Percentiles rank a stretch among this genome's conserved stretches.
Evolutionary conservation across 2,888 invertebrate species (phyloP).

Genomic region (Scaptomyza cyrtandrae): DNA sequence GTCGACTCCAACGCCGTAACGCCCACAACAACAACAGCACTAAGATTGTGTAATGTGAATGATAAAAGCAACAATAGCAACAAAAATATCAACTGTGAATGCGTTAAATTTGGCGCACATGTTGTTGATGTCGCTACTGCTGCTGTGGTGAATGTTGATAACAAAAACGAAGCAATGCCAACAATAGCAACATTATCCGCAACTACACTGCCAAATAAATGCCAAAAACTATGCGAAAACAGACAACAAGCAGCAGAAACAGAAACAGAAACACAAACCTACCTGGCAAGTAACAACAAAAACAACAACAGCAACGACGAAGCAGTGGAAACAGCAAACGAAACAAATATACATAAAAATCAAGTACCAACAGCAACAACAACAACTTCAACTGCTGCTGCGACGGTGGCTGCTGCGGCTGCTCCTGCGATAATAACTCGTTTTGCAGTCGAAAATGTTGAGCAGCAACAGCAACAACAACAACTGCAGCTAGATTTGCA

Average conservation of each 20-base stretch:
- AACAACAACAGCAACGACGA: conserved; percentile 47
- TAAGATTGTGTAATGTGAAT: conserved; percentile 72
- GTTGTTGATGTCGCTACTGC: conserved; percentile 29
- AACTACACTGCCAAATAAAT: conserved; percentile 63
- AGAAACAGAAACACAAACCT: conserved; percentile 69
- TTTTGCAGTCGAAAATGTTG: conserved; percentile 76
- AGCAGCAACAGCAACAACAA: conserved; percentile 57
- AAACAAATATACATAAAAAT: conserved; percentile 78
- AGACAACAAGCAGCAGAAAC: conserved; percentile 48
- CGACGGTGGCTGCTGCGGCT: conserved; percentile 25
- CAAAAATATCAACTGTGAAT: conserved; percentile 43
- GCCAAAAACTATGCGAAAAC: conserved; percentile 77
- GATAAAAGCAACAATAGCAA: conserved; percentile 64
- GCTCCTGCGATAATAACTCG: conserved; percentile 79
- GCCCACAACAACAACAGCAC: conserved; percentile 67
- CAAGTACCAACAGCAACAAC: conserved; percentile 70
- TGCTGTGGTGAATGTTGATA: conserved; percentile 40
- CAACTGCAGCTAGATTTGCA: conserved; percentile 38
- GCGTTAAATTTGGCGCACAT: conserved; percentile 60
- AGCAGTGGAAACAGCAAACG: conserved; percentile 73
- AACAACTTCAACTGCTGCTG: conserved; percentile 40
- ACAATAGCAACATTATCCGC: conserved; percentile 42
- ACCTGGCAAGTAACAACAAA: conserved; percentile 70
- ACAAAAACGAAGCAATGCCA: conserved; percentile 44
- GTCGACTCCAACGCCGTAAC: conserved; percentile 55